Evolutionary conservation across 2,797 vertebrate species (phyloP).

Genomic region (Melanotaenia pygmaea): DNA sequence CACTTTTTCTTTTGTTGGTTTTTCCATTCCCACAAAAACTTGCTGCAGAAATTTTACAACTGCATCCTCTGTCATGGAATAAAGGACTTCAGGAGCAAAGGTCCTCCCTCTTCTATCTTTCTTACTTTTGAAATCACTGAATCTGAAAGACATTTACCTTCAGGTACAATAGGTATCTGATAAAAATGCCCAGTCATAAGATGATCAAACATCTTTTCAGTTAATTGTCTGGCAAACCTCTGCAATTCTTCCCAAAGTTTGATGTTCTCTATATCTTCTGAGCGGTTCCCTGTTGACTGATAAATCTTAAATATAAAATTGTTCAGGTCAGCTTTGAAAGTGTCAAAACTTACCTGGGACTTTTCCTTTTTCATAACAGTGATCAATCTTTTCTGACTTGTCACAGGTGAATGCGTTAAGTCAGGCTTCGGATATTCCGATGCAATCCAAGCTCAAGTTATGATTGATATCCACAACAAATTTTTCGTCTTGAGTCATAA

Average conservation of each 20-base stretch:
- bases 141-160: not conserved
- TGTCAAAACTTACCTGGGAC: not conserved
- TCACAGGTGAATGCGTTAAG: not conserved
- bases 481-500: not conserved
- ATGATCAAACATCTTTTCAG: not conserved
- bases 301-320: not conserved
- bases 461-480: not conserved
- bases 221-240: not conserved
- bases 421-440: too few relatives aligned
- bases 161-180: not conserved
- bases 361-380: not conserved
- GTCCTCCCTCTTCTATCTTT: not conserved
- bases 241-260: not conserved
- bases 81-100: not conserved
- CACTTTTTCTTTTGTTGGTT: too few relatives aligned
- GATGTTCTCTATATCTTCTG: not conserved
- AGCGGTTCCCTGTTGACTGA: not conserved
- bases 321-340: not conserved
- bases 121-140: not conserved
- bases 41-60: not conserved
- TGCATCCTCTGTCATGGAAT: not conserved
- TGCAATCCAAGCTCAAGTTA: not conserved
- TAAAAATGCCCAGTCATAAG: not conserved
- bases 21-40: too few relatives aligned
- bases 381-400: not conserved